A percentile compares a stretch with the other conserved stretches of the same genome.
Conservation (phyloP, 1,140 invertebrate genomes). For the Drosophila pandora region DNA sequence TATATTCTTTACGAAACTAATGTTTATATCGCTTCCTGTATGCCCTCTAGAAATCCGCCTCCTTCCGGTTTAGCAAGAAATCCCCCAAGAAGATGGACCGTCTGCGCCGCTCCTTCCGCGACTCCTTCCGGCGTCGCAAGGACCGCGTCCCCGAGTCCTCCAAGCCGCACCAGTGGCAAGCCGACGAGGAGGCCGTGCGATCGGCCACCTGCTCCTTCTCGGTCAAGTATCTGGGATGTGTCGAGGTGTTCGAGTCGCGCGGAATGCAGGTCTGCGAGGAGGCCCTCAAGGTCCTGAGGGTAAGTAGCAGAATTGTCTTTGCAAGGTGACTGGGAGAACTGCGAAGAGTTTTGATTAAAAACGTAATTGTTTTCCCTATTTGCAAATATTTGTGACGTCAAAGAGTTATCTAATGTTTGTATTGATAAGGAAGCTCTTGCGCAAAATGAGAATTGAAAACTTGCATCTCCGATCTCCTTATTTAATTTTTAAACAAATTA, state of each 20-base stretch:
- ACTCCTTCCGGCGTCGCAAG: slow-evolving; percentile 94
- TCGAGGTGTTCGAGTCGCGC: slow-evolving; percentile 99
- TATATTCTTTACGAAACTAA: slow-evolving; percentile 3
- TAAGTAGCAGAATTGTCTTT: slow-evolving; percentile 84
- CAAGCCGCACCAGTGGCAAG: slow-evolving; percentile 98
- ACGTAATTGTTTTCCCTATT: not conserved
- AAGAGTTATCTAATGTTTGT: not conserved
- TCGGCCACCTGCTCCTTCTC: slow-evolving; percentile 98
- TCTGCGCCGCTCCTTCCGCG: slow-evolving; percentile 94
- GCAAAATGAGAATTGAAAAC: not conserved
- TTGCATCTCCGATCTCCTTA: not conserved
- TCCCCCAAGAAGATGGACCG: slow-evolving; percentile 95
- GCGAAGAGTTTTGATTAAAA: not conserved
- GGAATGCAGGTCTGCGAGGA: slow-evolving; percentile 99
- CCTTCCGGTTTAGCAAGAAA: slow-evolving; percentile 86
- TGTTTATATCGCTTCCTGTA: slow-evolving; percentile 12
- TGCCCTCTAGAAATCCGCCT: slow-evolving; percentile 84
- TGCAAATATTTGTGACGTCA: not conserved
- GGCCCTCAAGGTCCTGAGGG: slow-evolving; percentile 96
- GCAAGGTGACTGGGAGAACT: no score
- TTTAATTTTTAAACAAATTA: not conserved
- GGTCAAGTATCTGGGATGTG: slow-evolving; percentile 99
- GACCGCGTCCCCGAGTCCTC: slow-evolving; percentile 93
- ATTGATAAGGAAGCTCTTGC: not conserved
- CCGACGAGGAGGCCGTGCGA: slow-evolving; percentile 97